Evolutionary conservation across 2,113 vertebrate species (phyloP).

Genomic region (Nasalis larvatus): DNA sequence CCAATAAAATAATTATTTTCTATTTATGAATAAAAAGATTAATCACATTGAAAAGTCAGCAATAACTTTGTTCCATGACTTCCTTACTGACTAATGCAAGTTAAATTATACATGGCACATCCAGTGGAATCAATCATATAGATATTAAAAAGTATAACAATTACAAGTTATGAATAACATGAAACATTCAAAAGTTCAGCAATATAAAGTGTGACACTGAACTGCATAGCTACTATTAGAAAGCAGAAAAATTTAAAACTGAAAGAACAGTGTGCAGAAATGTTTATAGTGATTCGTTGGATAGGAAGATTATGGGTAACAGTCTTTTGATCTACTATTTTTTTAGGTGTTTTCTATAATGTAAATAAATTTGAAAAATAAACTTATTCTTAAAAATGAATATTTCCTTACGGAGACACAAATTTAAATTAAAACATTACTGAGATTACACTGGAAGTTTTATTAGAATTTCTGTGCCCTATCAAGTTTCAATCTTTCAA

Average conservation of each 20-base stretch:
- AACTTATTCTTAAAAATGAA: neutral
- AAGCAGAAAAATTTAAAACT: neutral
- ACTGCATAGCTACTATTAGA: neutral
- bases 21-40: neutral
- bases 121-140: neutral
- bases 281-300: neutral
- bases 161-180: neutral
- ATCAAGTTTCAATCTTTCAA: neutral
- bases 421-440: constrained; percentile 15
- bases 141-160: neutral
- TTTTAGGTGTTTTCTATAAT: neutral
- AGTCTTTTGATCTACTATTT: neutral
- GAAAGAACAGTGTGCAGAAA: neutral
- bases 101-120: neutral
- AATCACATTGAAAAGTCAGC: neutral
- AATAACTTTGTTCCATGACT: neutral
- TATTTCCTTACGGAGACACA: neutral
- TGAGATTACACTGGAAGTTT: neutral
- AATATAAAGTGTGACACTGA: neutral
- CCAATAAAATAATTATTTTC: neutral
- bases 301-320: neutral
- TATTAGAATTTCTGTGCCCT: neutral
- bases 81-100: neutral
- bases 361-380: neutral
- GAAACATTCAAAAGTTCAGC: neutral